phyloP scores from a whole-genome alignment of 2,797 vertebrate genomes.

The Corythornis leucogaster region DNA sequence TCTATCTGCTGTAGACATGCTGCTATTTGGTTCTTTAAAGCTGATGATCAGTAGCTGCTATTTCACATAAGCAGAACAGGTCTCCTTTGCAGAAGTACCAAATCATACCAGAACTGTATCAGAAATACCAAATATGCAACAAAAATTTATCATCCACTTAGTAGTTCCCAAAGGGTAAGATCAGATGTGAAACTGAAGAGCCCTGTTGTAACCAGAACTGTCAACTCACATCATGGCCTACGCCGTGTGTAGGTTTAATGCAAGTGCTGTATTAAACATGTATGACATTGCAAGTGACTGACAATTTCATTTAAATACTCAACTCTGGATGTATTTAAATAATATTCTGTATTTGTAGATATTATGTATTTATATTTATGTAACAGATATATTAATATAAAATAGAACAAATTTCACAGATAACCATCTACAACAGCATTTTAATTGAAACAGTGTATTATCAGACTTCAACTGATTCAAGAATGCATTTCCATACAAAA shows the following conservation, averaged over 20 bases:
- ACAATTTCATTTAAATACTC: not conserved
- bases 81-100: not conserved
- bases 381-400: too few species aligned
- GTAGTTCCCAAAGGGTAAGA: not conserved
- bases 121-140: not conserved
- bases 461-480: not conserved
- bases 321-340: not conserved
- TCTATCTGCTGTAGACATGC: fast-evolving
- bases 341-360: fast-evolving
- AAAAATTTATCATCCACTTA: not conserved
- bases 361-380: fast-evolving
- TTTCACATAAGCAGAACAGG: not conserved
- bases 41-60: not conserved
- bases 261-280: not conserved
- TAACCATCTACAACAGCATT: not conserved
- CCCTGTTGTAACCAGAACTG: not conserved
- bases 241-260: not conserved
- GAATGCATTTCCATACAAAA: not conserved
- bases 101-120: too few species aligned
- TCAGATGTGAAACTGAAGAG: not conserved
- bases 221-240: not conserved
- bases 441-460: fast-evolving
- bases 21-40: not conserved
- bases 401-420: not conserved
- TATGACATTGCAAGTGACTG: not conserved